Evolutionary conservation across 2,888 invertebrate genomes (phyloP), one percentile per base, ranked within the genome.

Genomic region (Hydrotaea diabolus): DNA sequence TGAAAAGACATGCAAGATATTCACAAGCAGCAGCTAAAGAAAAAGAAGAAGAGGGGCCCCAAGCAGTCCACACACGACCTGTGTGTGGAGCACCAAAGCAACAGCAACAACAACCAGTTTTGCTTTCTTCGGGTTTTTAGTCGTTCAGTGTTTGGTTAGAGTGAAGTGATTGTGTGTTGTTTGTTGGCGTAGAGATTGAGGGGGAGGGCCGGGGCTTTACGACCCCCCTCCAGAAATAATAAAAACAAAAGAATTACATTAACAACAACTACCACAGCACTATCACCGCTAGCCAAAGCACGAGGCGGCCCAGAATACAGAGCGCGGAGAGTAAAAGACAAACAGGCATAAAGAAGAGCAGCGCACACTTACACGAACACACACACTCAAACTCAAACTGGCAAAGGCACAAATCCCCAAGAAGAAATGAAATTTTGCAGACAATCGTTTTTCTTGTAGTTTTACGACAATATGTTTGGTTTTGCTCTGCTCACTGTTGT

Each of bases 351-450:
- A 80, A 83, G 80, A 53, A n/a, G n/a, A 53, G 17, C 7, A n/a
- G 21, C 21, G 4, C 55, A 36, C 62, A 39, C 26, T 11, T 64
- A 31, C 17, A 82, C 64, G 59, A 62, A 85, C 59, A 81, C 59
- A 78, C 72, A 83, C 57, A 86, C 83, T 80, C 36, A 3, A 36
- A 3, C 8, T 72, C 82, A 83, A 31, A 21, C 53, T 72, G 23
- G 26, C 13, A 36, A 21, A 69, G n/a, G n/a, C 15, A 69, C 59
- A 72, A 62, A 15, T 15, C 43, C 19, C 57, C 69, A 64, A 15
- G 46, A 46, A 75, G 76, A 76, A 64, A 31, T 31, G 31, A 7
- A 76, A 46, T 72, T 75, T 78, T 84, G 84, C 84, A 84, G 84
- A 72, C 81, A 75, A 53, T 46, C 23, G 23, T 74, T 74, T 76